Percentiles rank a stretch among this genome's conserved stretches.
Conservation (phyloP, 1,140 invertebrate species). For the Drosophila parvula region DNA sequence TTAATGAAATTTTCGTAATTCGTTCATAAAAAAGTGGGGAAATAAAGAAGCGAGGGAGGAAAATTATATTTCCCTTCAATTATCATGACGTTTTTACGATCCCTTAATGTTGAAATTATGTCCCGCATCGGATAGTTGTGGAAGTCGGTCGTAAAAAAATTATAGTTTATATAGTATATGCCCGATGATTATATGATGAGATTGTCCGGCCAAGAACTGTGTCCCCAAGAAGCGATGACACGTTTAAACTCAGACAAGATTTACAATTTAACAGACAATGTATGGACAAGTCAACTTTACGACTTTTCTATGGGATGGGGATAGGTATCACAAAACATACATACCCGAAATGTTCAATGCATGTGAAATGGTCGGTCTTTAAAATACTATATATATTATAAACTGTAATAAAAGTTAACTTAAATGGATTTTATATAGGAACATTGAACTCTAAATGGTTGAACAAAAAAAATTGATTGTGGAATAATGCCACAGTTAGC, state of each 20-base stretch:
- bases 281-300: constrained; percentile 30
- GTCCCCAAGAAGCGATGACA: constrained; percentile 33
- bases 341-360: not conserved
- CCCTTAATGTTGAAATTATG: constrained; percentile 75
- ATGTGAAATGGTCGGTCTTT: not conserved
- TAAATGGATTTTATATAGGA: not conserved
- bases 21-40: constrained; percentile 50
- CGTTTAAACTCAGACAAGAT: constrained; percentile 30
- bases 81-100: constrained; percentile 78
- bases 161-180: constrained; percentile 60
- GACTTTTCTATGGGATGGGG: not conserved
- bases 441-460: not conserved
- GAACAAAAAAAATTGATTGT: not conserved
- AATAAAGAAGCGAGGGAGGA: constrained; percentile 39
- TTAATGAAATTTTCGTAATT: constrained; percentile 68
- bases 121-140: constrained; percentile 54
- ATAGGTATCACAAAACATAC: not conserved
- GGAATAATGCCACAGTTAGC: not conserved
- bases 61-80: constrained; percentile 63
- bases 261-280: constrained; percentile 46
- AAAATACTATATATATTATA: constrained; percentile 1
- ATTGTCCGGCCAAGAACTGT: constrained; percentile 12
- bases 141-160: constrained; percentile 64
- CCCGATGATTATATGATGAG: constrained; percentile 21
- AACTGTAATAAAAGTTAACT: not conserved